Conservation (phyloP, 37 sponge, comb jelly and placozoan genomes). For the Aphrocallistes beatrix region DNA sequence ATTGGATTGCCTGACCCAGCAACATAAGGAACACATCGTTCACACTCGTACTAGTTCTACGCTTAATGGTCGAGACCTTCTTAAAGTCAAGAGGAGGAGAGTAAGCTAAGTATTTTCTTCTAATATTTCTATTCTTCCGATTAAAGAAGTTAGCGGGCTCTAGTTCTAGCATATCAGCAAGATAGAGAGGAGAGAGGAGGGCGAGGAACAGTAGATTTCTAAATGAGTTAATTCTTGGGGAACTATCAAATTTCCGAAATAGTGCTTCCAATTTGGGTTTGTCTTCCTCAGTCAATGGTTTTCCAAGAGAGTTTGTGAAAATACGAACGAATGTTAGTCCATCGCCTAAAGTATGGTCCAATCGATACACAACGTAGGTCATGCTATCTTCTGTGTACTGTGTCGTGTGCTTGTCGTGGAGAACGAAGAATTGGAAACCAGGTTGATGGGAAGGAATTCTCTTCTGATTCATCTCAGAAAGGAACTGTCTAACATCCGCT, state of each 20-base stretch:
- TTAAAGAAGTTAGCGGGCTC: not conserved
- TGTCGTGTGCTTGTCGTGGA: not conserved
- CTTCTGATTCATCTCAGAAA: not conserved
- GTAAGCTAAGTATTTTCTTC: no score
- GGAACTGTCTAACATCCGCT: not conserved
- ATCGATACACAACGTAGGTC: not conserved
- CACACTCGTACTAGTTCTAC: not conserved
- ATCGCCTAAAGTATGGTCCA: not conserved
- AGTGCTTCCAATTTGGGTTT: not conserved
- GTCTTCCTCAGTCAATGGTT: not conserved
- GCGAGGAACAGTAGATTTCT: not conserved
- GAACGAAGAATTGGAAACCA: not conserved
- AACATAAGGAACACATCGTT: not conserved
- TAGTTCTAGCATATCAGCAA: not conserved
- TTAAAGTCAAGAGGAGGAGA: not conserved
- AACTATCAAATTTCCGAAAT: not conserved
- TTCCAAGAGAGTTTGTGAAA: not conserved
- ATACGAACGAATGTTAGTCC: not conserved
- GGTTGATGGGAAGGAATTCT: not conserved
- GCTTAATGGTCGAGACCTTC: not conserved
- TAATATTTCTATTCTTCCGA: no score
- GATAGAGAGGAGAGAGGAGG: not conserved
- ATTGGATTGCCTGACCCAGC: not conserved
- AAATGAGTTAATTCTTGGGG: not conserved
- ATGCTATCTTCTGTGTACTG: not conserved